Evolutionary conservation across 2,888 invertebrate species (phyloP).

Genomic region (Scaptomyza caliginosa): DNA sequence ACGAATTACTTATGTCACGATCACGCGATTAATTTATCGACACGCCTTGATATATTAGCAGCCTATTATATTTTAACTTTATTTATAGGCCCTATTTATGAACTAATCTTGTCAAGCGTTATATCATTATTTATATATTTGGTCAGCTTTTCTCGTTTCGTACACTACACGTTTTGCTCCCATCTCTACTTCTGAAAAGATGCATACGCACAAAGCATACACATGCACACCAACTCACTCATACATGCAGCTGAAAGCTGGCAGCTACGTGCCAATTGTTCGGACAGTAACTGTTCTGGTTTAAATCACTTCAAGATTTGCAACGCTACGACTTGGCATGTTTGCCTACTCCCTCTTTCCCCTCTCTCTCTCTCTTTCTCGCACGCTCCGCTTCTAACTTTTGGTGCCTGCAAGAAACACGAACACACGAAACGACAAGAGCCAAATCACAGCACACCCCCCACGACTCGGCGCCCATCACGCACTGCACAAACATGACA

Average conservation of each 20-base stretch:
- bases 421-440: conserved; percentile 17
- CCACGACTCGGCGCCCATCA: not conserved
- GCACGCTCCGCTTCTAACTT: not conserved
- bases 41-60: not conserved
- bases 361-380: not conserved
- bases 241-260: not conserved
- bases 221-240: not conserved
- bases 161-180: not conserved
- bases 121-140: not conserved
- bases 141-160: not conserved
- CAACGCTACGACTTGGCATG: conserved; percentile 64
- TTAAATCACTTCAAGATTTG: conserved; percentile 74
- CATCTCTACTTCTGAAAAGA: conserved; percentile 4
- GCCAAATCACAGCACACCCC: conserved; percentile 10
- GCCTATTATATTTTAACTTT: not conserved
- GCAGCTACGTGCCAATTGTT: conserved; percentile 66
- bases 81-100: no score
- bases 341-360: conserved; percentile 19
- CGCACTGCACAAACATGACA: conserved; percentile 17
- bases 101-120: no score
- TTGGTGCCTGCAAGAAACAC: conserved; percentile 10
- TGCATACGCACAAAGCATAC: conserved; percentile 13
- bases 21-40: not conserved
- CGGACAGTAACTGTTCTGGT: conserved; percentile 50
- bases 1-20: not conserved